Evolutionary conservation across 2,113 vertebrate genomes (phyloP), one percentile per base, ranked within the genome.

Genomic region (Oncorhynchus clarkii): DNA sequence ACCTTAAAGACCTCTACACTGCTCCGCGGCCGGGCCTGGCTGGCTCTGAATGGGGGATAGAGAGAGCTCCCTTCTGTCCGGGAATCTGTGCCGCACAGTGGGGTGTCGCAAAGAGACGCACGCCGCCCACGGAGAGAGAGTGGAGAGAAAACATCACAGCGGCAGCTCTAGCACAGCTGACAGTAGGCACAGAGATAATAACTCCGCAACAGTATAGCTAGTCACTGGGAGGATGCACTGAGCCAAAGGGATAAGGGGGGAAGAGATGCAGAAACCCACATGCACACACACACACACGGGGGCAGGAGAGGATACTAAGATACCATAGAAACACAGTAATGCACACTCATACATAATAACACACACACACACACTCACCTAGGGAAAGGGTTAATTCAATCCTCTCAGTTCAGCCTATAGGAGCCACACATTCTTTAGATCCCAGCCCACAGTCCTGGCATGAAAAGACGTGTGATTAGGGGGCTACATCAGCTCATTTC

Each of bases 31-130:
- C 70, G 16, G 71, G 48, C 24, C 72, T 62, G 68, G 65, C 74
- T 69, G 70, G 70, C 54, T 68, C 67, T 77, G 78, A 83, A 83
- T 78, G 82, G 70, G 39, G 72, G 77, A 74, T 77, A 85, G 79
- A 73, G 74, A 65, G 81, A 81, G 78, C 60, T 71, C 66, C 76
- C 51, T 59, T 73, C 67, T 68, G 78, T 75, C 31, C 69, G 75
- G 78, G 83, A 85, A 54, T 79, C 79, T 70, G 75, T 66, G 67
- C 73, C 29, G 72, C 80, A 45, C 80, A 81, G 85, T 65, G 34
- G 85, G 80, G 64, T 13, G 67, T 64, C 59, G 7, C 48, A 62
- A 27, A 70, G 69, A 77, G 70, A 73, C 80, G 66, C 80, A 27
- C 68, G 62, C 78, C 51, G 29, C 85, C 87, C 86, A 83, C 80